These are phyloP conservation scores for Hydrolagus colliei DNA, from an alignment of 2,797 vertebrate species.

Conservation along the genomic window DNA sequence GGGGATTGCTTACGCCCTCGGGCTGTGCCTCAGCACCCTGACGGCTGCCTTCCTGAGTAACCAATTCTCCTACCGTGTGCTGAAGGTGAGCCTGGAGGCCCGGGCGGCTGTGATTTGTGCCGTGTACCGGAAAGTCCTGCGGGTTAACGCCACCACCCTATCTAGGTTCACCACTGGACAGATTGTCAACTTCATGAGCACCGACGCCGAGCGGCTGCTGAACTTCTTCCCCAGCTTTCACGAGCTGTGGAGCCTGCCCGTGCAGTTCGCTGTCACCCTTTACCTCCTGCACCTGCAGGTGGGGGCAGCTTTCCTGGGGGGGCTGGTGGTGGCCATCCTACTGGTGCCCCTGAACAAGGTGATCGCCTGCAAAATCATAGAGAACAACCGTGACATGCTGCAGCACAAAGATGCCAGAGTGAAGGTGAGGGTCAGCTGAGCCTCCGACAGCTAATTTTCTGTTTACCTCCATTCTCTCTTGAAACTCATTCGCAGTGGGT, in stretches of 20 bases:
- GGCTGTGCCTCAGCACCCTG: constrained; percentile 71
- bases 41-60: constrained; percentile 68
- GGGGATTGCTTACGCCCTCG: constrained; percentile 68
- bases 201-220: constrained; percentile 70
- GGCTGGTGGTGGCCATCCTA: constrained; percentile 71
- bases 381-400: constrained; percentile 76
- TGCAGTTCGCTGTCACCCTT: constrained; percentile 72
- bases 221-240: constrained; percentile 88
- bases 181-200: constrained; percentile 87
- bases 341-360: constrained; percentile 87
- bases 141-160: constrained; percentile 64
- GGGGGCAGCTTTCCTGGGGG: constrained; percentile 77
- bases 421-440: constrained; percentile 64
- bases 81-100: constrained; percentile 67
- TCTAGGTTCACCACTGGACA: constrained; percentile 64
- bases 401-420: constrained; percentile 78
- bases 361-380: constrained; percentile 73
- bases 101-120: constrained; percentile 67
- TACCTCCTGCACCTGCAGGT: constrained; percentile 87
- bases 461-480: not conserved
- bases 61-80: constrained; percentile 70
- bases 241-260: constrained; percentile 84
- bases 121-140: constrained; percentile 75
- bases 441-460: not conserved
- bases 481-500: no score